A percentile compares a stretch with the other conserved stretches of the same genome.
phyloP scores from a whole-genome alignment of 1,140 invertebrate genomes.

The Bombyx mandarina region DNA sequence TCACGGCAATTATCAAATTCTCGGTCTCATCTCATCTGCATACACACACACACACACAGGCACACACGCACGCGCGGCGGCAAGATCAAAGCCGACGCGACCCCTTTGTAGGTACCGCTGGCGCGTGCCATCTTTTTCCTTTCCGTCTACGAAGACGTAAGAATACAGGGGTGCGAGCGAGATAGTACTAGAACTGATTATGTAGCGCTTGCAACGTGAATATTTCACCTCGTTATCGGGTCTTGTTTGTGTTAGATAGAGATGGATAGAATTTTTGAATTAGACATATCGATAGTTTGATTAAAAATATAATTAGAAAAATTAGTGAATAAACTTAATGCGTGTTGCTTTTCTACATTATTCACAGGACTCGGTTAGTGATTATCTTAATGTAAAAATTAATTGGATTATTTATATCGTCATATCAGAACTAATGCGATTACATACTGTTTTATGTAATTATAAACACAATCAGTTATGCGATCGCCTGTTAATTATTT shows the following conservation, averaged over 20 bases:
- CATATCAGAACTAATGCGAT: too few species aligned
- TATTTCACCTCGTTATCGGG: slow-evolving; percentile 71
- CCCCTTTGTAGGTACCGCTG: slow-evolving; percentile 64
- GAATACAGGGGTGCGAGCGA: slow-evolving; percentile 35
- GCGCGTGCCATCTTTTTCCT: slow-evolving; percentile 62
- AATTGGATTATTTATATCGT: too few species aligned
- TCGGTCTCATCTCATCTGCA: slow-evolving; percentile 62
- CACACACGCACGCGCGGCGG: slow-evolving; percentile 60
- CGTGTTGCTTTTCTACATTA: too few species aligned
- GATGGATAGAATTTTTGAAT: slow-evolving; percentile 35
- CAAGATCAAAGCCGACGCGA: slow-evolving; percentile 64
- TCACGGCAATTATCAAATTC: slow-evolving; percentile 71
- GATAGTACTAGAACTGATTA: slow-evolving; percentile 47
- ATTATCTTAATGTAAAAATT: too few species aligned
- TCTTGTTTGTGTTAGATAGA: slow-evolving; percentile 70
- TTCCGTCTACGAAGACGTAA: slow-evolving; percentile 29
- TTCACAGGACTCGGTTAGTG: too few species aligned
- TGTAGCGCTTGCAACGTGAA: slow-evolving; percentile 62
- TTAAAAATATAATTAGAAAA: neutral
- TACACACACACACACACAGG: slow-evolving; percentile 53
- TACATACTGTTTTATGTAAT: too few species aligned
- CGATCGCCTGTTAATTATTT: too few species aligned
- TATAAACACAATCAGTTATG: too few species aligned
- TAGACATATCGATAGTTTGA: slow-evolving; percentile 21
- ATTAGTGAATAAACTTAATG: too few species aligned